Conservation (phyloP, 30 jellyfish, hydroid and myxozoan species). For the Phacellophora camtschatica region DNA sequence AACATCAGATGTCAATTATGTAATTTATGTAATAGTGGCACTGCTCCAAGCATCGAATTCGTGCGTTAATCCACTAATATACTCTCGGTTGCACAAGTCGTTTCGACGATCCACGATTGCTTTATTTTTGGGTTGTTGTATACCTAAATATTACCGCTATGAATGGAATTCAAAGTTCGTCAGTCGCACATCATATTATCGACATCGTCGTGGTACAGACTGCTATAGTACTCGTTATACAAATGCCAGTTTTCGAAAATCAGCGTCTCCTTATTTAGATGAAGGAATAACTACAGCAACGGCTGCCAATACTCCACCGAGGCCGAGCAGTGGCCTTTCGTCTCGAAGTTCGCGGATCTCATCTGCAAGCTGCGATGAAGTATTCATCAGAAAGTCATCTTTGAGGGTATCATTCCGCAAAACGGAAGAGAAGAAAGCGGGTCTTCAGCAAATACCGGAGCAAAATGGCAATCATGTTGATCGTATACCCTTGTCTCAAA, state of each 20-base stretch:
- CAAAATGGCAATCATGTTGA: slow-evolving; percentile 6
- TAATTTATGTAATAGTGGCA: slow-evolving; percentile 24
- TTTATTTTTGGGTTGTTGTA: slow-evolving; percentile 69
- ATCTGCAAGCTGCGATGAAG: slow-evolving; percentile 55
- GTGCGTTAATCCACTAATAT: slow-evolving; percentile 90
- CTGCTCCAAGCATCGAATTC: slow-evolving; percentile 70
- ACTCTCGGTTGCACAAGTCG: slow-evolving; percentile 85
- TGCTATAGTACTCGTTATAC: slow-evolving; percentile 39
- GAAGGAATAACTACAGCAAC: background rate
- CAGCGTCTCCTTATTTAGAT: slow-evolving; percentile 38
- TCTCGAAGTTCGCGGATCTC: slow-evolving; percentile 48
- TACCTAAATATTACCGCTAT: slow-evolving; percentile 56
- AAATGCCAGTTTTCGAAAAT: slow-evolving; percentile 2
- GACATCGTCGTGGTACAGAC: slow-evolving; percentile 50
- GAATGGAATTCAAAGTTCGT: slow-evolving; percentile 64
- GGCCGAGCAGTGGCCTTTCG: slow-evolving; percentile 28
- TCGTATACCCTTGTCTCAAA: background rate
- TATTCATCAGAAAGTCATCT: slow-evolving; percentile 32
- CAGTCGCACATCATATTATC: slow-evolving; percentile 48
- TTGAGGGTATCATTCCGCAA: background rate
- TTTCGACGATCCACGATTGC: slow-evolving; percentile 63
- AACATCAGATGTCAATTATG: background rate
- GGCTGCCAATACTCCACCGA: slow-evolving; percentile 35
- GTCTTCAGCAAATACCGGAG: slow-evolving; percentile 51
- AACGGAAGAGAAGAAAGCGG: slow-evolving; percentile 11